phyloP scores from a whole-genome alignment of 2,797 vertebrate genomes.

The Gymnoscopelus braueri region DNA sequence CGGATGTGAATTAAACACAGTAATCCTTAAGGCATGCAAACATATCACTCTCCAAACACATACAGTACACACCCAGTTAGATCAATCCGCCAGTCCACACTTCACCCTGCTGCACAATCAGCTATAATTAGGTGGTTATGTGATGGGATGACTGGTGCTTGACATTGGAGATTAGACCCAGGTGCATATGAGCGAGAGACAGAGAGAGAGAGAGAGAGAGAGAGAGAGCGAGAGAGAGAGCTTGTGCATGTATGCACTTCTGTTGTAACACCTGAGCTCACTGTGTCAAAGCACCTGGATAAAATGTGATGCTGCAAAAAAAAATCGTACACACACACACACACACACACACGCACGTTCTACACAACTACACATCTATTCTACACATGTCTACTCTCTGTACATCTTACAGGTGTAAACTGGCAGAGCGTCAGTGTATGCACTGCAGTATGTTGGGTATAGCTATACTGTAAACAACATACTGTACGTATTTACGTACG shows the following conservation, averaged over 20 bases:
- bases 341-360: slow-evolving; percentile 3
- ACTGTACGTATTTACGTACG: no score
- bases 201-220: no score
- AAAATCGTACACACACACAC: slow-evolving; percentile 17
- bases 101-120: slow-evolving; percentile 42
- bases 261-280: slow-evolving; percentile 48
- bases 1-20: slow-evolving; percentile 18
- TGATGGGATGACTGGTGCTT: slow-evolving; percentile 47
- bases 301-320: slow-evolving; percentile 34
- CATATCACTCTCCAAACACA: slow-evolving; percentile 28
- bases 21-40: slow-evolving; percentile 35
- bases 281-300: slow-evolving; percentile 51
- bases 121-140: slow-evolving; percentile 55
- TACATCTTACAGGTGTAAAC: slow-evolving; percentile 3
- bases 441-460: no score
- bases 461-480: no score
- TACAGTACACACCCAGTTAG: slow-evolving; percentile 19
- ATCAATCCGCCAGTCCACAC: slow-evolving; percentile 35
- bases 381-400: not conserved
- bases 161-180: slow-evolving; percentile 62
- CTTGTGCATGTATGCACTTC: slow-evolving; percentile 2
- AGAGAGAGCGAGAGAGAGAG: not conserved
- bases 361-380: not conserved
- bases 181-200: not conserved
- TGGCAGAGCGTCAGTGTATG: not conserved